phyloP scores from a whole-genome alignment of 2,113 vertebrate species.

The Syrmaticus mikado region DNA sequence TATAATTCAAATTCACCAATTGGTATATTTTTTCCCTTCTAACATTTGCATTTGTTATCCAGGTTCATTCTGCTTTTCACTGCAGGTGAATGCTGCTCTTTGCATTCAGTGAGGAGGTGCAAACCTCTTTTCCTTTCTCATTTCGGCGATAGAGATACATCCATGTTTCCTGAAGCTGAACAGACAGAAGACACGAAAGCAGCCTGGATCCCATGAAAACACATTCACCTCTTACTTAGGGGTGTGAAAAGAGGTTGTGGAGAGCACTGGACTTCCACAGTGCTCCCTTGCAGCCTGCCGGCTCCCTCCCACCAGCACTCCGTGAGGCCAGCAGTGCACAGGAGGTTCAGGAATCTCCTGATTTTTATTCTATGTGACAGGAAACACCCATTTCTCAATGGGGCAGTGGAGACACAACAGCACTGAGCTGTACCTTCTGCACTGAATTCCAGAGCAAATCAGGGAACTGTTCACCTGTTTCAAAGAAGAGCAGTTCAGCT shows the following conservation, averaged over 20 bases:
- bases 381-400: conserved; percentile 10
- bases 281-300: neutral
- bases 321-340: neutral
- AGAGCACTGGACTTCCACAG: conserved; percentile 5
- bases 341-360: neutral
- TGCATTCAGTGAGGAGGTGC: conserved; percentile 48
- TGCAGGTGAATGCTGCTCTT: conserved; percentile 58
- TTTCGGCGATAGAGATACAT: conserved; percentile 32
- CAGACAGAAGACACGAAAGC: conserved; percentile 35
- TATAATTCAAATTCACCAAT: conserved; percentile 65
- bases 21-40: conserved; percentile 35
- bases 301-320: neutral
- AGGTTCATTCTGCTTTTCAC: conserved; percentile 42
- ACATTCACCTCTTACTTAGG: conserved; percentile 20
- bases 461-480: neutral
- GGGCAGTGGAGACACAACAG: neutral
- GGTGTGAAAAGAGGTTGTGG: neutral
- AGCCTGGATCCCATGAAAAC: conserved; percentile 28
- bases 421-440: neutral
- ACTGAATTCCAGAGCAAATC: neutral
- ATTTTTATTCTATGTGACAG: neutral
- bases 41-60: conserved; percentile 61
- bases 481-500: neutral
- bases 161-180: conserved; percentile 49
- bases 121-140: conserved; percentile 60